Conservation (phyloP, 2,113 vertebrate genomes). For the Scortum barcoo region DNA sequence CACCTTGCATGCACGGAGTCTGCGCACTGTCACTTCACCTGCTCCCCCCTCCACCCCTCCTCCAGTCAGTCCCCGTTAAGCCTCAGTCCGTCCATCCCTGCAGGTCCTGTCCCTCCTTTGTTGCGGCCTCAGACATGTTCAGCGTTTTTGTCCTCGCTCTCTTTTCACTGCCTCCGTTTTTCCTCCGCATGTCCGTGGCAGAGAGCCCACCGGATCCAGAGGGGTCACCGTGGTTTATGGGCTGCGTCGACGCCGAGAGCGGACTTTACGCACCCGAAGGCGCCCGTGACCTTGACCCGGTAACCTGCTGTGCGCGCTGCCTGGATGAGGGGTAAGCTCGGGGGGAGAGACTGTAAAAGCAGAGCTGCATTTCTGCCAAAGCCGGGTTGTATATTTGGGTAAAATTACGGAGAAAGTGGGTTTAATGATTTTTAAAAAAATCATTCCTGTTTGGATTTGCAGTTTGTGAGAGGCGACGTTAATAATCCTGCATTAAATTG, state of each 20-base stretch:
- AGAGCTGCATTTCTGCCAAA: neutral
- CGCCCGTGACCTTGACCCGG: slow-evolving; percentile 63
- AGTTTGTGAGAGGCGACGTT: neutral
- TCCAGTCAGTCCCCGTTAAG: neutral
- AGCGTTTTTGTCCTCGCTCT: neutral
- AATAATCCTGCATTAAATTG: neutral
- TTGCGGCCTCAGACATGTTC: slow-evolving; percentile 51
- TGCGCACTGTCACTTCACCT: neutral
- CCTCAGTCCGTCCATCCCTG: neutral
- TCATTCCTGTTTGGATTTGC: neutral
- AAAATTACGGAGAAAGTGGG: neutral
- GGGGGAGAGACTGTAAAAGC: too few species aligned
- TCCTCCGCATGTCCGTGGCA: neutral
- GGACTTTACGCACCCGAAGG: neutral
- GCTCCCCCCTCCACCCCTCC: neutral
- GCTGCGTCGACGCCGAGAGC: slow-evolving; percentile 42
- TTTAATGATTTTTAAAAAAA: neutral
- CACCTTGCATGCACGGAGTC: slow-evolving; percentile 5
- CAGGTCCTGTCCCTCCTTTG: neutral
- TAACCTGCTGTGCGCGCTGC: slow-evolving; percentile 57
- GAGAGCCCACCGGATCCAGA: neutral
- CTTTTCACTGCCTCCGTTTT: slow-evolving; percentile 1
- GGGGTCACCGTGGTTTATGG: slow-evolving; percentile 47
- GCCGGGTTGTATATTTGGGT: neutral
- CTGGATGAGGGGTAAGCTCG: slow-evolving; percentile 68